phyloP scores from a whole-genome alignment of 2,797 vertebrate genomes.

The Arctocebus calabarensis region DNA sequence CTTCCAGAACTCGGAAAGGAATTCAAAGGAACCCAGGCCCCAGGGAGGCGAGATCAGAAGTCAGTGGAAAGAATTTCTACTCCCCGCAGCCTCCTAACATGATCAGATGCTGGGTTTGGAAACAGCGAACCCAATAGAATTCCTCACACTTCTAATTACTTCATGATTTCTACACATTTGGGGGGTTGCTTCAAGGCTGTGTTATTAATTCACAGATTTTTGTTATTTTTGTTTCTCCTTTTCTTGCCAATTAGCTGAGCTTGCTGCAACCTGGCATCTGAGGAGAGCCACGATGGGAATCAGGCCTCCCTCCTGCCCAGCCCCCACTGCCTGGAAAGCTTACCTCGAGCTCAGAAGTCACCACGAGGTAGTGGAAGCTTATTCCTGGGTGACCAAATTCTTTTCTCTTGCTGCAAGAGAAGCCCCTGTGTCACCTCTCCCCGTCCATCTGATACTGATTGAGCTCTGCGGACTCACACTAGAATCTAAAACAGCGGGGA shows the following conservation, averaged over 20 bases:
- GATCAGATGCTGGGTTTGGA: conserved; percentile 70
- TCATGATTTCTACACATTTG: conserved; percentile 78
- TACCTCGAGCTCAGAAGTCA: conserved; percentile 14
- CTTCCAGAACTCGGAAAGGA: conserved; percentile 1
- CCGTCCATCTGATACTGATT: background rate
- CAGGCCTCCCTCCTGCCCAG: background rate
- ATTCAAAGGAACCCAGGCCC: conserved; percentile 27
- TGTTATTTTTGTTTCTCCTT: conserved; percentile 71
- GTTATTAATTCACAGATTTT: conserved; percentile 81
- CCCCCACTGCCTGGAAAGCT: background rate
- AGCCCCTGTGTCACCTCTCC: background rate
- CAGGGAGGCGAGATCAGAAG: conserved; percentile 50
- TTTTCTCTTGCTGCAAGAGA: background rate
- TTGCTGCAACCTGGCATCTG: conserved; percentile 52
- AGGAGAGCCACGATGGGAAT: background rate
- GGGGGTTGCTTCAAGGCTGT: conserved; percentile 71
- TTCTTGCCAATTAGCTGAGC: conserved; percentile 74
- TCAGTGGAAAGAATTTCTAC: conserved; percentile 74
- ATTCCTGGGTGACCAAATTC: background rate
- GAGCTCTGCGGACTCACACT: background rate
- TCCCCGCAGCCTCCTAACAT: conserved; percentile 37
- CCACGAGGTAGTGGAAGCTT: background rate
- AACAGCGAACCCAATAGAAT: conserved; percentile 45
- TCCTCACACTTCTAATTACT: conserved; percentile 78
- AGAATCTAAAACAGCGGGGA: background rate